Percentiles rank a stretch among this genome's conserved stretches.
These are phyloP conservation scores for Achroia grisella DNA, from an alignment of 1,140 invertebrate genomes.

Conservation along the genomic window DNA sequence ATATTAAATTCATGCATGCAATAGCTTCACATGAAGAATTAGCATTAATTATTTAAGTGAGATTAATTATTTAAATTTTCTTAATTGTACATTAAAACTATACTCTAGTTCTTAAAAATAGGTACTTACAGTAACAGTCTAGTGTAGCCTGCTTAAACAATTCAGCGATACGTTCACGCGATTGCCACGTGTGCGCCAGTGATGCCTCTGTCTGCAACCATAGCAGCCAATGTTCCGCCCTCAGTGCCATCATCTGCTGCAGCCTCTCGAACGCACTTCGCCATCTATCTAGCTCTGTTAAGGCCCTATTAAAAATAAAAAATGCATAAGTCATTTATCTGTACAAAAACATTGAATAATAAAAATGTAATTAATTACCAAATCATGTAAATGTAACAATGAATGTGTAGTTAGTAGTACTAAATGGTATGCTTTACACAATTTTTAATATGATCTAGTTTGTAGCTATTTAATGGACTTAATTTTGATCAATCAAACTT, in stretches of 20 bases:
- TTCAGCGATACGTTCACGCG: conserved; percentile 29
- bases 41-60: background rate
- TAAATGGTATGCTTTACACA: no score
- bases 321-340: no score
- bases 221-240: conserved; percentile 52
- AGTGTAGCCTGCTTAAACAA: conserved; percentile 45
- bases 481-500: no score
- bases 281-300: conserved; percentile 56
- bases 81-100: no score
- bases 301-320: conserved; percentile 21
- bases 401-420: no score
- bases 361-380: background rate
- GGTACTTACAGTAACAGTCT: conserved; percentile 58
- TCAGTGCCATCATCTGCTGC: conserved; percentile 32
- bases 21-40: no score
- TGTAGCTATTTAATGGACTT: no score
- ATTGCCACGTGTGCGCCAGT: conserved; percentile 37
- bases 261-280: conserved; percentile 47
- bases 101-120: no score
- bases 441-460: no score
- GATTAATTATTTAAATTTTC: background rate
- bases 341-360: background rate
- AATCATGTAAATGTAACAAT: no score
- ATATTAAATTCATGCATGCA: no score
- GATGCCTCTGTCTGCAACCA: conserved; percentile 49